Percentiles rank a stretch among this genome's conserved stretches.
Conservation (phyloP, 2,888 invertebrate genomes). For the Caenorhabditis angaria region DNA sequence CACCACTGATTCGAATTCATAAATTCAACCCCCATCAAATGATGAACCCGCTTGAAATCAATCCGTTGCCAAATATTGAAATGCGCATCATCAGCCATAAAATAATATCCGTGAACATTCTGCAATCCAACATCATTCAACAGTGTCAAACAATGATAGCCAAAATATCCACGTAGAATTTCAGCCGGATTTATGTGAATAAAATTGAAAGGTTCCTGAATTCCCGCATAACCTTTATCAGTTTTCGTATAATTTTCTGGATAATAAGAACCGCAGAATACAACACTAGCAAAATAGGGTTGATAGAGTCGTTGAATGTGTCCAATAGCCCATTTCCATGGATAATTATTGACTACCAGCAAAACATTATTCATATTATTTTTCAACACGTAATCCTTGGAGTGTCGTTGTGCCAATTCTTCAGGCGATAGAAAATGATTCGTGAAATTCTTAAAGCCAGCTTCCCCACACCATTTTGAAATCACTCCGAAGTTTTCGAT, state of each 20-base stretch:
- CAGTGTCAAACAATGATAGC: slow-evolving; percentile 31
- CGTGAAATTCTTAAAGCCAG: neutral
- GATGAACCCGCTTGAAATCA: slow-evolving; percentile 21
- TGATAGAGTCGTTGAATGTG: slow-evolving; percentile 31
- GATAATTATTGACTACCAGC: slow-evolving; percentile 27
- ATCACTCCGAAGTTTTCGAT: neutral
- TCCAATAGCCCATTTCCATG: slow-evolving; percentile 22
- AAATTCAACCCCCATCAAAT: neutral
- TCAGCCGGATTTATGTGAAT: slow-evolving; percentile 33
- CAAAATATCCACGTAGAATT: slow-evolving; percentile 18
- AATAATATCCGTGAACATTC: slow-evolving; percentile 29
- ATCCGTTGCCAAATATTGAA: slow-evolving; percentile 42
- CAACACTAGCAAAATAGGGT: slow-evolving; percentile 32
- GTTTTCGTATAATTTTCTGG: slow-evolving; percentile 2
- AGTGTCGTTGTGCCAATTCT: slow-evolving; percentile 11
- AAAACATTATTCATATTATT: slow-evolving; percentile 18
- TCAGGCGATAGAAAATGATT: slow-evolving; percentile 13
- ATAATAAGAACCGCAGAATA: slow-evolving; percentile 40
- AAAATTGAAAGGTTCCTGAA: slow-evolving; percentile 20
- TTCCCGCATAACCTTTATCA: neutral
- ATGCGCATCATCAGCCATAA: slow-evolving; percentile 29
- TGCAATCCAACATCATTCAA: slow-evolving; percentile 22
- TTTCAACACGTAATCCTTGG: slow-evolving; percentile 4
- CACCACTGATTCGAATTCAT: neutral
- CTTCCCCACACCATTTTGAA: neutral